phyloP scores from a whole-genome alignment of 2,888 invertebrate species.

The Anorthoa munda region DNA sequence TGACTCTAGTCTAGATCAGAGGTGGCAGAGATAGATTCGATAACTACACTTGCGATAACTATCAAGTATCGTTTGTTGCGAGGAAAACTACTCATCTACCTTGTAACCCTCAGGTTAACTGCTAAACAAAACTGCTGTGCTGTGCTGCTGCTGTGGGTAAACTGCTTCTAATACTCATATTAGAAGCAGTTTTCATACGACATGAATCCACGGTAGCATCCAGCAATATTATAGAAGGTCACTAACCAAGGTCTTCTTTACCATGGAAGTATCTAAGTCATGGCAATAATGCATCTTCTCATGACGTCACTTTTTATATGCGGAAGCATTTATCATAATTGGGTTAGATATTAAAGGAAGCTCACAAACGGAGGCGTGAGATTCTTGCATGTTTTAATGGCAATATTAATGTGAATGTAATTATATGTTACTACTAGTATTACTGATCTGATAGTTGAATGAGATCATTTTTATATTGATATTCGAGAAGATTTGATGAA shows the following conservation, averaged over 20 bases:
- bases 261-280: background rate
- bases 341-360: slow-evolving; percentile 21
- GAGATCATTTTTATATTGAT: slow-evolving; percentile 15
- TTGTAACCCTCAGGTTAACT: too few relatives aligned
- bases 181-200: too few relatives aligned
- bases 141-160: too few relatives aligned
- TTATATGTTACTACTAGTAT: slow-evolving; percentile 32
- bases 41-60: too few relatives aligned
- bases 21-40: too few relatives aligned
- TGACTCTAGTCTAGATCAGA: too few relatives aligned
- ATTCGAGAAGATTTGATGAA: background rate
- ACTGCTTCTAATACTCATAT: too few relatives aligned
- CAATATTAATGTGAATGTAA: slow-evolving; percentile 19
- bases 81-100: too few relatives aligned
- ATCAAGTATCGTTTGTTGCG: too few relatives aligned
- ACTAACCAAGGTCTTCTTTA: background rate
- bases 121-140: too few relatives aligned
- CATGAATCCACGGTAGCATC: too few relatives aligned
- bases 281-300: background rate
- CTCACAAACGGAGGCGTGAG: slow-evolving; percentile 28
- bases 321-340: slow-evolving; percentile 46
- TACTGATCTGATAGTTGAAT: background rate
- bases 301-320: slow-evolving; percentile 19
- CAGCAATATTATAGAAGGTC: too few relatives aligned
- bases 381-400: slow-evolving; percentile 25